Conservation (phyloP, 2,797 vertebrate genomes). For the Notolepis coatsorum region DNA sequence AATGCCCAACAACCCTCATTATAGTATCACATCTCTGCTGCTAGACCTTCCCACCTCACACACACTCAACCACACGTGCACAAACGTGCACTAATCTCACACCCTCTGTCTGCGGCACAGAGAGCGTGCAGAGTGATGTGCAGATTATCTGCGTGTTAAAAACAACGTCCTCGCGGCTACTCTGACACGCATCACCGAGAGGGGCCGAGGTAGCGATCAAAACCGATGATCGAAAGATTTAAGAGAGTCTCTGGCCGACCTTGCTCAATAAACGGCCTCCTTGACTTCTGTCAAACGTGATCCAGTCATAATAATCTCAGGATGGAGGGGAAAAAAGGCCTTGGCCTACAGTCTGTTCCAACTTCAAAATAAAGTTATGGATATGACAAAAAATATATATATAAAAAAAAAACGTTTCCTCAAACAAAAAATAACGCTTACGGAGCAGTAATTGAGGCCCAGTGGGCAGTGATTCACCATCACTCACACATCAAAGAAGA, state of each 20-base stretch:
- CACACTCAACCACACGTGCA: not conserved
- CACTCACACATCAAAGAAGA: slow-evolving; percentile 50
- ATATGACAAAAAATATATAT: not conserved
- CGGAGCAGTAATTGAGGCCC: slow-evolving; percentile 18
- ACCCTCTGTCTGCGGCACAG: not conserved
- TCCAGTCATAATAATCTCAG: not conserved
- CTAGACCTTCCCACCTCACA: not conserved
- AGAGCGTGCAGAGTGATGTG: not conserved
- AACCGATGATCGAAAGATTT: too few relatives aligned
- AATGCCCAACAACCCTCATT: slow-evolving; percentile 15
- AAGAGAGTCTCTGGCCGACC: too few relatives aligned
- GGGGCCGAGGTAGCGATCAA: too few relatives aligned
- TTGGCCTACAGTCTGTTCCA: not conserved
- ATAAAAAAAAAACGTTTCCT: slow-evolving; percentile 37
- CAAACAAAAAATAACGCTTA: slow-evolving; percentile 38
- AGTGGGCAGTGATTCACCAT: not conserved
- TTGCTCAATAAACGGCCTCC: too few relatives aligned
- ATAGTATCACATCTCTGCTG: slow-evolving; percentile 16
- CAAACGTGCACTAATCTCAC: too few relatives aligned
- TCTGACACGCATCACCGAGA: too few relatives aligned
- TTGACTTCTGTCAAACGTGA: slow-evolving; percentile 18
- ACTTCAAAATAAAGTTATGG: not conserved
- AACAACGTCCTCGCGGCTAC: too few relatives aligned
- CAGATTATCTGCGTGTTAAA: not conserved
- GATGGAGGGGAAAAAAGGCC: not conserved